Evolutionary conservation across 2,797 vertebrate genomes (phyloP).

Genomic region (Lepilemur ruficaudatus): DNA sequence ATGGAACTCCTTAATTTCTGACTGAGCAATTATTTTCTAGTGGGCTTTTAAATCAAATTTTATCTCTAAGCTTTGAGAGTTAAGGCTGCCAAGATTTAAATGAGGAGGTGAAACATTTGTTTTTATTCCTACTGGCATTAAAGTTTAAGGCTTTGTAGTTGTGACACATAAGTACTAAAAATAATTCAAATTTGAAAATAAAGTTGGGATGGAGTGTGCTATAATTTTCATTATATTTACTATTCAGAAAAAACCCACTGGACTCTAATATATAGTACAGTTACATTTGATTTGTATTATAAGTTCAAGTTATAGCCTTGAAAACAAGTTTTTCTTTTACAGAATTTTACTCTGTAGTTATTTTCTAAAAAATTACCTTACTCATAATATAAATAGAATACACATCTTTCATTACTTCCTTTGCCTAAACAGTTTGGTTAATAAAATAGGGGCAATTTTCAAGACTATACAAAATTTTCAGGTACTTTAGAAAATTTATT

Average conservation of each 20-base stretch:
- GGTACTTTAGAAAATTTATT: background rate
- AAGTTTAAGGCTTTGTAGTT: slow-evolving; percentile 29
- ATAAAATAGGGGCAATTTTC: background rate
- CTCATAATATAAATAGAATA: background rate
- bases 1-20: slow-evolving; percentile 49
- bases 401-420: background rate
- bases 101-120: slow-evolving; percentile 34
- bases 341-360: background rate
- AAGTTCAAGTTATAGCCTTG: background rate
- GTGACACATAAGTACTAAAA: slow-evolving; percentile 29
- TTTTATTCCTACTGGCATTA: slow-evolving; percentile 31
- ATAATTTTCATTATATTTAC: slow-evolving; percentile 2
- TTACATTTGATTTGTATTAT: background rate
- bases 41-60: slow-evolving; percentile 59
- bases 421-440: background rate
- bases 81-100: slow-evolving; percentile 51
- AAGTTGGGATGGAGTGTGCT: background rate
- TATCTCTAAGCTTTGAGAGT: slow-evolving; percentile 41
- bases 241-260: background rate
- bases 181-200: slow-evolving; percentile 42
- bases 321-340: background rate
- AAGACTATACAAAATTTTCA: background rate
- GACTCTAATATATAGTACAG: background rate
- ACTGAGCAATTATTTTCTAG: slow-evolving; percentile 49
- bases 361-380: background rate